phyloP scores from a whole-genome alignment of 2,113 vertebrate species.

The Verasper variegatus region DNA sequence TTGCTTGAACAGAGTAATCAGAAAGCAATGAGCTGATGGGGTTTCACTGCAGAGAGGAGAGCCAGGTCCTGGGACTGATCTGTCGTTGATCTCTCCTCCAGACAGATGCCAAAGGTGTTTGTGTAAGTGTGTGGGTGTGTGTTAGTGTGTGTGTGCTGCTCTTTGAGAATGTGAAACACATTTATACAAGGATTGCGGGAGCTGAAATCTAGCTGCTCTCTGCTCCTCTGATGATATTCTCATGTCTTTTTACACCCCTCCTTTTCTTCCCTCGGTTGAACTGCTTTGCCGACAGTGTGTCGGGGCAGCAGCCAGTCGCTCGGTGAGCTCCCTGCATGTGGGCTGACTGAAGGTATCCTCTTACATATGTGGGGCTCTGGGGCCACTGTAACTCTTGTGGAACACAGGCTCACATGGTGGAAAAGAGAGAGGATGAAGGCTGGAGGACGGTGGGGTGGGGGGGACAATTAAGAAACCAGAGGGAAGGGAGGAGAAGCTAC shows the following conservation, averaged over 20 bases:
- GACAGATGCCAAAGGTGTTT: constrained; percentile 62
- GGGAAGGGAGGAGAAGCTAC: neutral
- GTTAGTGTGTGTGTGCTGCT: neutral
- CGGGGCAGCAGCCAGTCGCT: constrained; percentile 42
- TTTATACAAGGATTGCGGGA: constrained; percentile 57
- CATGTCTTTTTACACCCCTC: constrained; percentile 43
- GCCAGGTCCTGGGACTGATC: constrained; percentile 52
- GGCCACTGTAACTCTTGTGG: constrained; percentile 56
- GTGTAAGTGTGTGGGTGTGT: constrained; percentile 10
- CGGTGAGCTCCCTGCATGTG: constrained; percentile 36
- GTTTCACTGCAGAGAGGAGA: constrained; percentile 49
- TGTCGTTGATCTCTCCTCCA: constrained; percentile 57
- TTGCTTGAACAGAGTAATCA: constrained; percentile 49
- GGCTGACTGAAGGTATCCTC: constrained; percentile 68
- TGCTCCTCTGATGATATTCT: constrained; percentile 68
- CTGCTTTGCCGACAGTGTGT: constrained; percentile 37
- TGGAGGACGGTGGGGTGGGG: constrained; percentile 16
- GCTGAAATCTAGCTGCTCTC: constrained; percentile 57
- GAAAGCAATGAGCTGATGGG: constrained; percentile 42
- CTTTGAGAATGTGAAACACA: constrained; percentile 42
- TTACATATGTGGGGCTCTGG: constrained; percentile 73
- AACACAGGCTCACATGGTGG: constrained; percentile 69
- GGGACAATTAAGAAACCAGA: neutral
- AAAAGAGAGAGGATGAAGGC: constrained; percentile 25
- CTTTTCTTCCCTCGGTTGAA: constrained; percentile 45